Percentiles rank a stretch among this genome's conserved stretches.
Conservation (phyloP, 23 tunicate genomes). For the Pegea sp. region DNA sequence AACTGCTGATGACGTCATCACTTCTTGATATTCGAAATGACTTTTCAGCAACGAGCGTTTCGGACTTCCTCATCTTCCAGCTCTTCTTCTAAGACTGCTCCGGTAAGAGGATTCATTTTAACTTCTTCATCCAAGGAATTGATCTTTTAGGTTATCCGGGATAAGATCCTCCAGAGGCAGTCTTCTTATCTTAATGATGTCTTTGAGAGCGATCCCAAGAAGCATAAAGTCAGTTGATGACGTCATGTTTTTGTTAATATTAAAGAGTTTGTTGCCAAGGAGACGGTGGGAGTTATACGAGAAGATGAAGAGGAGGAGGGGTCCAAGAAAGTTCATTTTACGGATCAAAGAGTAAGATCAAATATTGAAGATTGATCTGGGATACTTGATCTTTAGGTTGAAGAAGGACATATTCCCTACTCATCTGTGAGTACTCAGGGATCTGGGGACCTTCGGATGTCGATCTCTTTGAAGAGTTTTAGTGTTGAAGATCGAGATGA, state of each 20-base stretch:
- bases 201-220: background rate
- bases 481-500: constrained; percentile 16
- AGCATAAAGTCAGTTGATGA: background rate
- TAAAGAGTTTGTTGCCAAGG: no score
- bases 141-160: no score
- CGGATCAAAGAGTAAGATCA: no score
- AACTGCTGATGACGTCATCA: background rate
- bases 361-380: no score
- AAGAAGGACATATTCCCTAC: constrained; percentile 29
- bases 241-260: no score
- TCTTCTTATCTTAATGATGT: constrained; percentile 5
- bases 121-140: no score
- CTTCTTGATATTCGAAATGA: background rate
- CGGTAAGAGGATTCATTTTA: no score
- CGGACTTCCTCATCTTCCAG: no score
- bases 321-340: no score
- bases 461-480: constrained; percentile 18
- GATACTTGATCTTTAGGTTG: constrained; percentile 4
- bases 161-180: background rate
- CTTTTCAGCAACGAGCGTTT: background rate
- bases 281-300: no score
- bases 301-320: no score
- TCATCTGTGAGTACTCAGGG: constrained; percentile 23
- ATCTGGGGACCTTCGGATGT: constrained; percentile 1
- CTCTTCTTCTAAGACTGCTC: no score